These are phyloP conservation scores for Hyaena hyaena DNA, from an alignment of 2,113 vertebrate genomes.

Conservation along the genomic window DNA sequence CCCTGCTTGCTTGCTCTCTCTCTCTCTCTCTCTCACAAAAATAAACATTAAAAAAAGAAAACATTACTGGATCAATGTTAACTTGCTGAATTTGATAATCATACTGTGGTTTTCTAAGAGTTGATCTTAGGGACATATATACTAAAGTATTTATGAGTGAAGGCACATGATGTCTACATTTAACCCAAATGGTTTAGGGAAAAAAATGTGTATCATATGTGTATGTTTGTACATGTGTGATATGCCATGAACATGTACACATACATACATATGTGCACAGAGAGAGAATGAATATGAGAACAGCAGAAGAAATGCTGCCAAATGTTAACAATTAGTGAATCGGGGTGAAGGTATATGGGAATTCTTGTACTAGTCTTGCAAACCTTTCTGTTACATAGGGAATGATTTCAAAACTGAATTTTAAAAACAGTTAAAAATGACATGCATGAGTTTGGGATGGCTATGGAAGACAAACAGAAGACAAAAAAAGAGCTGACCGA, in stretches of 20 bases:
- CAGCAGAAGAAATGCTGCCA: not conserved
- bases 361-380: not conserved
- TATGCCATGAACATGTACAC: not conserved
- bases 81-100: not conserved
- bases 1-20: too few relatives aligned
- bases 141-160: not conserved
- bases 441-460: not conserved
- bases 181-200: not conserved
- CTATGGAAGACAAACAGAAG: not conserved
- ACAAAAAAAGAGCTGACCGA: not conserved
- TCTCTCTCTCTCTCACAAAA: too few relatives aligned
- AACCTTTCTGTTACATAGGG: not conserved
- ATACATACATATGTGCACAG: accelerated
- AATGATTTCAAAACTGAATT: constrained; percentile 47
- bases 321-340: not conserved
- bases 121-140: not conserved
- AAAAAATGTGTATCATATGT: not conserved
- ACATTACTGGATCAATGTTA: constrained; percentile 7
- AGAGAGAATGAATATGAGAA: not conserved
- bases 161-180: not conserved
- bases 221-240: not conserved
- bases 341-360: not conserved
- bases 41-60: not conserved
- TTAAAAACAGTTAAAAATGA: not conserved
- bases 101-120: constrained; percentile 20